phyloP scores from a whole-genome alignment of 2,797 vertebrate species.

The Sebastes miniatus region DNA sequence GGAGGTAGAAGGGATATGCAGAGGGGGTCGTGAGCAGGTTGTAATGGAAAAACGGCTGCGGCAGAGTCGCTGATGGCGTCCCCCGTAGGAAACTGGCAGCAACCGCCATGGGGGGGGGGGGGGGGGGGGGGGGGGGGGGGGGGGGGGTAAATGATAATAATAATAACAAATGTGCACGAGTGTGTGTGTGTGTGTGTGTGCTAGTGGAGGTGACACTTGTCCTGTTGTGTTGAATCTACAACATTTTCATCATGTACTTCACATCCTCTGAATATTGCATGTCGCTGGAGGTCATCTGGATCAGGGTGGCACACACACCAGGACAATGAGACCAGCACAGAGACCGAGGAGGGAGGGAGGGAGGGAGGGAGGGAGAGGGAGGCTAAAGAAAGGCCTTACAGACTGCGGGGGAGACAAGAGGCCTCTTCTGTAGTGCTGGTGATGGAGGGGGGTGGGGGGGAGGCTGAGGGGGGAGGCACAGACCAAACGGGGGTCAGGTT shows the following conservation, averaged over 20 bases:
- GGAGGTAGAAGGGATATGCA: not conserved
- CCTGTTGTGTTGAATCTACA: not conserved
- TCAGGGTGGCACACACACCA: constrained; percentile 32
- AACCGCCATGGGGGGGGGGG: not conserved
- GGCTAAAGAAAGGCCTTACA: constrained; percentile 43
- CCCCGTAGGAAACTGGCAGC: constrained; percentile 10
- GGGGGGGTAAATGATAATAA: not conserved
- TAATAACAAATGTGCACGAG: not conserved
- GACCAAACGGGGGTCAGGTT: not conserved
- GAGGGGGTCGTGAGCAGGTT: not conserved
- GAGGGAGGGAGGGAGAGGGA: not conserved
- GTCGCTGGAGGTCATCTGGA: constrained; percentile 47
- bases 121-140: not conserved
- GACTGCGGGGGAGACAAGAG: constrained; percentile 52
- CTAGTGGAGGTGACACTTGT: not conserved
- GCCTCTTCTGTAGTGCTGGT: constrained; percentile 62
- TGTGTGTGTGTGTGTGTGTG: not conserved
- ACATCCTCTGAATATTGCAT: constrained; percentile 26
- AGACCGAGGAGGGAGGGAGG: constrained; percentile 12
- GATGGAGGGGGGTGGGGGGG: not conserved
- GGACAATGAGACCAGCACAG: constrained; percentile 36
- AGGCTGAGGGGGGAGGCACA: not conserved
- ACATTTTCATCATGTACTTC: constrained; percentile 2
- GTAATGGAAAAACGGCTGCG: not conserved
- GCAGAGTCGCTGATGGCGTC: constrained; percentile 11